Evolutionary conservation across 2,888 invertebrate species (phyloP).

Genomic region (Stenoptilia bipunctidactyla): DNA sequence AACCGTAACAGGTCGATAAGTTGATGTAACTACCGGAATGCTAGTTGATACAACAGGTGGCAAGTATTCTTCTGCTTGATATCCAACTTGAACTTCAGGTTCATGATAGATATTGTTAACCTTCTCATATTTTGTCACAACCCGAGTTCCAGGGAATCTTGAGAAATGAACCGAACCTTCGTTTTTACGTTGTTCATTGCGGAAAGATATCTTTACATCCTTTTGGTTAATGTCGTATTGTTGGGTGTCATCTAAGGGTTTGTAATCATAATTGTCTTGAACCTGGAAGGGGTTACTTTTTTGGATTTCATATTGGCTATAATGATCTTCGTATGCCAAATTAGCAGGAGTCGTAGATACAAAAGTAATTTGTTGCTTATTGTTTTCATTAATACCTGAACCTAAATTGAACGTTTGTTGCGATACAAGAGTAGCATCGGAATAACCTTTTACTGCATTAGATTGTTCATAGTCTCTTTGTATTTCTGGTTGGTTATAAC

Average conservation of each 20-base stretch:
- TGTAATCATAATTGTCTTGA: slow-evolving; percentile 33
- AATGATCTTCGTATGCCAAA: slow-evolving; percentile 50
- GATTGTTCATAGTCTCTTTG: slow-evolving; percentile 38
- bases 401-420: slow-evolving; percentile 47
- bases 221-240: slow-evolving; percentile 19
- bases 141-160: slow-evolving; percentile 31
- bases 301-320: slow-evolving; percentile 36
- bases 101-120: slow-evolving; percentile 29
- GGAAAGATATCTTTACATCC: slow-evolving; percentile 28
- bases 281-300: slow-evolving; percentile 28
- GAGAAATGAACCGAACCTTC: slow-evolving; percentile 43
- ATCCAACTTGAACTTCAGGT: slow-evolving; percentile 50
- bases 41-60: slow-evolving; percentile 41
- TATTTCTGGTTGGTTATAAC: slow-evolving; percentile 50
- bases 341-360: slow-evolving; percentile 51
- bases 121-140: slow-evolving; percentile 36
- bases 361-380: slow-evolving; percentile 28
- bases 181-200: slow-evolving; percentile 33
- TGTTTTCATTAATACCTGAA: slow-evolving; percentile 21
- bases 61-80: slow-evolving; percentile 52
- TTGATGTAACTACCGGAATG: slow-evolving; percentile 30
- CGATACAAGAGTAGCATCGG: slow-evolving; percentile 51
- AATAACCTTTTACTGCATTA: slow-evolving; percentile 33
- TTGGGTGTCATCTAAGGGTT: slow-evolving; percentile 25
- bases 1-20: slow-evolving; percentile 28